Conservation (phyloP, 2,888 invertebrate species). For the Drosophila pegasa region DNA sequence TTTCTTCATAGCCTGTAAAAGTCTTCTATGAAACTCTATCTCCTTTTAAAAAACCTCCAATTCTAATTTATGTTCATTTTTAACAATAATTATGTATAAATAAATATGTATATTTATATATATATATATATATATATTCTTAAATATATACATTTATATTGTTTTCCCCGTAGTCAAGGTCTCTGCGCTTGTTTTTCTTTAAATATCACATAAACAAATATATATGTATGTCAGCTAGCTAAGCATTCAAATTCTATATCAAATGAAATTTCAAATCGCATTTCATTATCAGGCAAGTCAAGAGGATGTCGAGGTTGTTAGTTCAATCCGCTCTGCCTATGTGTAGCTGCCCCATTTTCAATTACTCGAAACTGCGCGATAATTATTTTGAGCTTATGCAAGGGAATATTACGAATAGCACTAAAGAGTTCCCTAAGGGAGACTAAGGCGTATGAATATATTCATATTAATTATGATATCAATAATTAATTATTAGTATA, state of each 20-base stretch:
- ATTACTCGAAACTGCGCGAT: constrained; percentile 36
- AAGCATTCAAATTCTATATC: neutral
- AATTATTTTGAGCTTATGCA: constrained; percentile 17
- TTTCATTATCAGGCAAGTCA: constrained; percentile 61
- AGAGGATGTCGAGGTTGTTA: constrained; percentile 71
- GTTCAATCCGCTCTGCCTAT: no score
- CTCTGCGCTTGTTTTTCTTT: constrained; percentile 7
- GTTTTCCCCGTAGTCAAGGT: constrained; percentile 13
- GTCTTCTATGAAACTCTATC: no score
- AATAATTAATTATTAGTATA: no score
- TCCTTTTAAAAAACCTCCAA: neutral
- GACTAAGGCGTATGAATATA: neutral
- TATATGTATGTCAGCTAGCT: constrained; percentile 16
- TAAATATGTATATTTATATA: neutral
- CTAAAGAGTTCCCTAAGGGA: neutral
- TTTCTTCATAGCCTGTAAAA: no score
- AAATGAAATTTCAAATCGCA: constrained; percentile 47
- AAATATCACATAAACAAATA: constrained; percentile 4
- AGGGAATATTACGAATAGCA: neutral
- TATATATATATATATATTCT: neutral
- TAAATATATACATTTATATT: neutral
- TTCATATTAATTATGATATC: neutral
- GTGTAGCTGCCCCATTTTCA: constrained; percentile 47
- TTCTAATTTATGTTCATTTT: no score
- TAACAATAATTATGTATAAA: neutral